Base-by-base conservation (phyloP, 2,113 vertebrate genomes). In the Microtus ochrogaster region DNA sequence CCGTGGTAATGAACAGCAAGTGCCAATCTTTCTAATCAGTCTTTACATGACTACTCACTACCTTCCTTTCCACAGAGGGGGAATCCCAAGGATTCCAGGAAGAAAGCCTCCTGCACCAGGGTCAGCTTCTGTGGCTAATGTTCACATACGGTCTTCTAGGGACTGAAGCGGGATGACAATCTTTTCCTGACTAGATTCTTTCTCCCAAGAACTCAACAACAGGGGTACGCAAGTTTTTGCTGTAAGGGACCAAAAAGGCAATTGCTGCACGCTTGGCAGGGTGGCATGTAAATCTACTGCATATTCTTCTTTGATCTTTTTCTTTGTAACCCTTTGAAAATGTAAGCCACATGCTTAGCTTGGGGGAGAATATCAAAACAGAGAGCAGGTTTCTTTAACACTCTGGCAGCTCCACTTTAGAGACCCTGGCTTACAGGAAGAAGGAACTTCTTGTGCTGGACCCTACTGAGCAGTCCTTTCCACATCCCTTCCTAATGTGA, bases 321-420 rank as follows among this genome's bases (percentile, higher is more conserved):
- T 47, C 72, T 90, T 81, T 17, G 65, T 12, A 82, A 41, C n/a
- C 13, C 30, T 89, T 96, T 77, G 72, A 87, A 96, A 94, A 94
- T 44, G 2, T 66, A 89, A 93, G 63, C 49, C n/a, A 13, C 49
- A 70, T 74, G 72, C 65, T 82, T 82, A 94, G 78, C 36, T 87
- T 65, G 30, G 90, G 14, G 39, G 19, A 5, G 21, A 66, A 3
- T 33, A 74, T 41, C 76, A 84, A 70, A 90, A 39, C 44, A 90
- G 33, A 52, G 0, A 0, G 76, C 7, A 36, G 47, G 87, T 3
- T 7, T 84, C 82, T 47, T 0, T 90, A 63, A 17, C 39, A 81
- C 41, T 5, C 2, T 21, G 44, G 17, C 7, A 24, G 55, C 28
- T 2, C 0, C 24, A 4, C n/a, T 87, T n/a, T 79, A 36, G 24